These are phyloP conservation scores for Drosophila melanosoma DNA, from an alignment of 2,888 invertebrate species.

Conservation along the genomic window DNA sequence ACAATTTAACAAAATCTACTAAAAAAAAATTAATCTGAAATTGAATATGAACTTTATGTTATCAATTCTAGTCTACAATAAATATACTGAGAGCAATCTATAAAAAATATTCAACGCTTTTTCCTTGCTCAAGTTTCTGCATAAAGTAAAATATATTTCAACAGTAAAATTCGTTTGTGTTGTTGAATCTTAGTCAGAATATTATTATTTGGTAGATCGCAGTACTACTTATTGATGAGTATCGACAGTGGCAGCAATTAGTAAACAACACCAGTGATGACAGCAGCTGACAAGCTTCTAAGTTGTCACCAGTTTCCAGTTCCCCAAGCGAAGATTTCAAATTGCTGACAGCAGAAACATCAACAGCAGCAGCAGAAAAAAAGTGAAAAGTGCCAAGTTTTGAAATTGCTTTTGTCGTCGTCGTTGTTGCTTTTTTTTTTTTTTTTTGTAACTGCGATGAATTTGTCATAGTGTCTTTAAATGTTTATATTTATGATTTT, in stretches of 20 bases:
- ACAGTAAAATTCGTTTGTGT: not conserved
- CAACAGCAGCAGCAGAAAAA: constrained; percentile 24
- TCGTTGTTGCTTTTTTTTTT: not conserved
- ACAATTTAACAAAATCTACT: too few relatives aligned
- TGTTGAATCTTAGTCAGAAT: not conserved
- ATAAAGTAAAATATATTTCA: not conserved
- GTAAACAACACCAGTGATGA: constrained; percentile 46
- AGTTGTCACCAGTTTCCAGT: constrained; percentile 33
- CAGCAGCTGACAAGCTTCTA: constrained; percentile 54
- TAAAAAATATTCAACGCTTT: not conserved
- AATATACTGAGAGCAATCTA: too few relatives aligned
- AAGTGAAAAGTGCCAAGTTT: constrained; percentile 72
- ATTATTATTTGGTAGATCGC: constrained; percentile 1
- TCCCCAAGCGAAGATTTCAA: constrained; percentile 51
- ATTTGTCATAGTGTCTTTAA: constrained; percentile 18
- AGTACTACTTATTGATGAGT: constrained; percentile 8
- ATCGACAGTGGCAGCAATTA: constrained; percentile 46
- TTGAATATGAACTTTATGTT: not conserved
- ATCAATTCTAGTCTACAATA: not conserved
- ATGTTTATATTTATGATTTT: constrained; percentile 46
- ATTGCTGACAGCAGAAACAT: constrained; percentile 38
- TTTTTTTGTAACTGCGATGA: constrained; percentile 13
- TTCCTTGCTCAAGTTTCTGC: not conserved
- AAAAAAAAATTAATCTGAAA: not conserved
- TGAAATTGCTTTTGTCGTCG: constrained; percentile 36